Evolutionary conservation across 2,113 vertebrate species (phyloP).

Genomic region (Glareola pratincola): DNA sequence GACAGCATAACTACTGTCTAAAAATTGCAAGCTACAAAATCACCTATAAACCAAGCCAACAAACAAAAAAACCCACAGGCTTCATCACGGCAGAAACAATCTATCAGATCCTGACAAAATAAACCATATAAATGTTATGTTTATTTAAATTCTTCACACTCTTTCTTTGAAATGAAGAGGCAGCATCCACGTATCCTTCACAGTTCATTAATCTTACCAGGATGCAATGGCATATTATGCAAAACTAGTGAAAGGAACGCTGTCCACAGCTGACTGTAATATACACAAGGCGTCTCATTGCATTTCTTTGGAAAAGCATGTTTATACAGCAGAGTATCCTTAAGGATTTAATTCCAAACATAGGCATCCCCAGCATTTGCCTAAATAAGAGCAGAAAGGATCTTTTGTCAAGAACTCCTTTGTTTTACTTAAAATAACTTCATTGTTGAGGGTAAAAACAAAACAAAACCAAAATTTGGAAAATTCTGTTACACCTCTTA

Average conservation of each 20-base stretch:
- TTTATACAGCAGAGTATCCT: not conserved
- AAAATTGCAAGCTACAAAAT: not conserved
- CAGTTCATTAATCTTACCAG: constrained; percentile 32
- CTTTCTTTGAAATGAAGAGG: not conserved
- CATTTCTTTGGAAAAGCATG: not conserved
- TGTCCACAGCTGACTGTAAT: not conserved
- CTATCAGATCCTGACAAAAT: not conserved
- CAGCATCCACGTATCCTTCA: constrained; percentile 27
- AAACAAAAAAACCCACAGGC: not conserved
- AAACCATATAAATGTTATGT: not conserved
- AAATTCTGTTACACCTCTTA: not conserved
- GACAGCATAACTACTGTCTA: not conserved
- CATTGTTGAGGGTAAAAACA: not conserved
- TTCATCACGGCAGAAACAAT: not conserved
- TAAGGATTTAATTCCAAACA: not conserved
- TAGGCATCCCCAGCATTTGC: not conserved
- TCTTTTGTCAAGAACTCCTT: not conserved
- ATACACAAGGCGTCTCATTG: not conserved
- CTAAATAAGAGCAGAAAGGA: not conserved
- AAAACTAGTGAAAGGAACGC: not conserved
- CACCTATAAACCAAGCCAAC: not conserved
- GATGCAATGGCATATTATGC: constrained; percentile 22
- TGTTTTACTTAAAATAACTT: not conserved
- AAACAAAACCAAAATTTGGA: not conserved
- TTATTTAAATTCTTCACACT: constrained; percentile 48